These are phyloP conservation scores for Lasius fuliginosus DNA, from an alignment of 2,888 invertebrate genomes.

Conservation along the genomic window DNA sequence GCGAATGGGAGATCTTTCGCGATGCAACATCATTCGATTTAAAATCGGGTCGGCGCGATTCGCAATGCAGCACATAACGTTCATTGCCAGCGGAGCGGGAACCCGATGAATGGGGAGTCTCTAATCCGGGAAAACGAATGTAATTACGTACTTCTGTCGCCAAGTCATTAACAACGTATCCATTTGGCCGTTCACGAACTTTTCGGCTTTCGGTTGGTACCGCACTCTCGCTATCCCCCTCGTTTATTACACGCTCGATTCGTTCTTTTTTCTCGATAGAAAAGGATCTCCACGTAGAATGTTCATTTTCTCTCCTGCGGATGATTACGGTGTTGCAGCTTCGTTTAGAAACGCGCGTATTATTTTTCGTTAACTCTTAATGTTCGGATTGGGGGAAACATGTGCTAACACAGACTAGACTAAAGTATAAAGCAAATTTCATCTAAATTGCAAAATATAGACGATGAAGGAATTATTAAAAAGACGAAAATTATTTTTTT, in stretches of 20 bases:
- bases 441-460: neutral
- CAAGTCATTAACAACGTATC: constrained; percentile 62
- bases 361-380: neutral
- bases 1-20: neutral
- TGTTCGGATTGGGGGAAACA: neutral
- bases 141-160: constrained; percentile 57
- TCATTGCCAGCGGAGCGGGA: constrained; percentile 52
- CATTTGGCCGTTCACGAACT: constrained; percentile 58
- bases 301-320: neutral
- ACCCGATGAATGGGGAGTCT: constrained; percentile 46
- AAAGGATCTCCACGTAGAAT: neutral
- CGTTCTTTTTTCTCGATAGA: neutral
- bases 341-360: neutral
- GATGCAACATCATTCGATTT: constrained; percentile 32
- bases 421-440: neutral
- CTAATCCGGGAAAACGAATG: constrained; percentile 55
- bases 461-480: neutral
- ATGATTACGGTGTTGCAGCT: neutral
- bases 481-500: neutral
- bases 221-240: neutral
- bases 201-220: constrained; percentile 29
- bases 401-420: neutral
- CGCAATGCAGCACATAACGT: constrained; percentile 35
- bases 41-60: constrained; percentile 22
- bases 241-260: neutral